Conservation (phyloP, 2,113 vertebrate species). For the Datnioides undecimradiatus region DNA sequence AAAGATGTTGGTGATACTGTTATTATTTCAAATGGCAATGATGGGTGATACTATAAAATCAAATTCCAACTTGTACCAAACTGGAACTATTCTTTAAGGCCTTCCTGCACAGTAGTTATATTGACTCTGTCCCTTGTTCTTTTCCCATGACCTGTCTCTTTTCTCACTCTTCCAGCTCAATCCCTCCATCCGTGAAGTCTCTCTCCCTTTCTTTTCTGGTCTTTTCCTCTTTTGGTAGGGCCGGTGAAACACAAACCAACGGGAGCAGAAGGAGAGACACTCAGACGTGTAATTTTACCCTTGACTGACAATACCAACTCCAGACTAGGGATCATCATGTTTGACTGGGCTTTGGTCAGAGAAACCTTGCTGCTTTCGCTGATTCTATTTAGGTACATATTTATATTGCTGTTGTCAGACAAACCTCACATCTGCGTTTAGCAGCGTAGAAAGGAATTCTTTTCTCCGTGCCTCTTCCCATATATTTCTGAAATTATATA, state of each 20-base stretch:
- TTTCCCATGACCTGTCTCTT: constrained; percentile 65
- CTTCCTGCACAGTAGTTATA: neutral
- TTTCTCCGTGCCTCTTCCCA: constrained; percentile 44
- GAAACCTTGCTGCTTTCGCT: constrained; percentile 54
- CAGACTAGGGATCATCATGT: constrained; percentile 68
- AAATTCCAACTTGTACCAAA: constrained; percentile 15
- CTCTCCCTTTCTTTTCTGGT: constrained; percentile 67
- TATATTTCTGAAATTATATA: constrained; percentile 60
- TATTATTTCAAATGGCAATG: neutral
- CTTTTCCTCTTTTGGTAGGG: constrained; percentile 70
- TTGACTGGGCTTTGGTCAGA: constrained; percentile 72
- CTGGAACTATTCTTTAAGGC: constrained; percentile 16
- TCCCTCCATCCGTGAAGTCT: constrained; percentile 61
- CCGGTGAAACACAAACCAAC: constrained; percentile 66
- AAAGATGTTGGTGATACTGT: neutral
- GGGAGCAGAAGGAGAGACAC: constrained; percentile 64
- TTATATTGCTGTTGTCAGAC: constrained; percentile 62
- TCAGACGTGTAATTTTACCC: constrained; percentile 82
- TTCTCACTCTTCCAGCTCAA: constrained; percentile 58
- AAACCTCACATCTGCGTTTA: constrained; percentile 64
- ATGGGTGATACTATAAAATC: neutral
- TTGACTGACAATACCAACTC: constrained; percentile 75
- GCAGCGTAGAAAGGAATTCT: constrained; percentile 56
- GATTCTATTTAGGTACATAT: constrained; percentile 70
- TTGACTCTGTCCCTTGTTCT: constrained; percentile 24